These are phyloP conservation scores for Nasonovia ribisnigri DNA, from an alignment of 2,888 invertebrate species.

Conservation along the genomic window DNA sequence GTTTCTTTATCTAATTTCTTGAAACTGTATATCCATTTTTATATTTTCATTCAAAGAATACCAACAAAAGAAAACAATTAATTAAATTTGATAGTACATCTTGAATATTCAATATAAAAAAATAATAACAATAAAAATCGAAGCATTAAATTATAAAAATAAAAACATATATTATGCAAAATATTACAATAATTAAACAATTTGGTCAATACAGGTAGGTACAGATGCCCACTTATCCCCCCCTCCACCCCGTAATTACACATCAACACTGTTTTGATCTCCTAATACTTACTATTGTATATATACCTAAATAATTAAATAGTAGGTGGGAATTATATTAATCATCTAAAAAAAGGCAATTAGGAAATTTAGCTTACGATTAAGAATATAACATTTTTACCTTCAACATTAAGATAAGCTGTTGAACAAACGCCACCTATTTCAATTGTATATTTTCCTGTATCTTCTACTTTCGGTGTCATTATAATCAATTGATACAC, in stretches of 20 bases:
- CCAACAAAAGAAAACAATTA: neutral
- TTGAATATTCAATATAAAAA: neutral
- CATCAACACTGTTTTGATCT: neutral
- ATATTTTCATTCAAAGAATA: neutral
- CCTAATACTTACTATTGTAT: neutral
- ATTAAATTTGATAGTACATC: neutral
- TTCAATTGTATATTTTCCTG: conserved; percentile 96
- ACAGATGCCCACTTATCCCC: too few species aligned
- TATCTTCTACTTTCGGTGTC: conserved; percentile 95
- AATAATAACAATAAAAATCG: neutral
- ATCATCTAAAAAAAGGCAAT: neutral
- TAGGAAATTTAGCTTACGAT: neutral
- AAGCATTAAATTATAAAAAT: neutral
- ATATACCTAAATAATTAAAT: neutral
- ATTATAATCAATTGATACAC: conserved; percentile 90
- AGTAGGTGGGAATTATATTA: neutral
- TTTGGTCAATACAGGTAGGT: neutral
- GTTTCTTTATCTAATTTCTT: neutral
- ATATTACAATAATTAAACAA: neutral
- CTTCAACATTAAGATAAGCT: conserved; percentile 94
- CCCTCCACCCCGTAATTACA: too few species aligned
- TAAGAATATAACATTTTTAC: conserved; percentile 70
- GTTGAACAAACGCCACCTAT: conserved; percentile 90
- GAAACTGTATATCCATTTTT: neutral
- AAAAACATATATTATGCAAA: neutral